phyloP scores from a whole-genome alignment of 1,140 invertebrate genomes.

The Amphibalanus amphitrite region DNA sequence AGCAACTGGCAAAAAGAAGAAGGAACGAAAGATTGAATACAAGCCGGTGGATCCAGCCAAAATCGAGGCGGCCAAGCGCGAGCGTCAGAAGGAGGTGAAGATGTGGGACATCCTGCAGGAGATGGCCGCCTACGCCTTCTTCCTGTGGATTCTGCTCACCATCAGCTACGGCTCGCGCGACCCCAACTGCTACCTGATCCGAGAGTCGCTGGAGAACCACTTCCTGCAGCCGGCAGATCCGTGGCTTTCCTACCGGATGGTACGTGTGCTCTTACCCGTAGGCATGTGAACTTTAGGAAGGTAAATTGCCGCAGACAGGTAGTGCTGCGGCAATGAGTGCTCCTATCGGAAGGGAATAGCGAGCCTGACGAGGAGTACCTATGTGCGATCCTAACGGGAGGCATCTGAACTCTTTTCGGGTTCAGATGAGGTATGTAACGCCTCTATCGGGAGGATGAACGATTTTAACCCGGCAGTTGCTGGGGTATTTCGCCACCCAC shows the following conservation, averaged over 20 bases:
- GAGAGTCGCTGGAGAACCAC: slow-evolving; percentile 24
- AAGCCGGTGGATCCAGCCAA: slow-evolving; percentile 19
- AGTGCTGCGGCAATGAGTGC: too few relatives aligned
- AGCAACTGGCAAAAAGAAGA: slow-evolving; percentile 3
- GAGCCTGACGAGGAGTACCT: too few relatives aligned
- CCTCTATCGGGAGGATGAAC: too few relatives aligned
- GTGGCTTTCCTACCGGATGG: neutral
- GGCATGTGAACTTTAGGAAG: too few relatives aligned
- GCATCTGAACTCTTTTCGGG: too few relatives aligned
- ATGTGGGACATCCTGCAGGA: slow-evolving; percentile 30
- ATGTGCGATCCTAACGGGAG: too few relatives aligned
- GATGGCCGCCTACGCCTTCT: slow-evolving; percentile 30
- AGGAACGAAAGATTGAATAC: slow-evolving; percentile 4
- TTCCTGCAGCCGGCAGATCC: slow-evolving; percentile 21
- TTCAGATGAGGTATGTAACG: too few relatives aligned
- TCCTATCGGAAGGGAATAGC: too few relatives aligned
- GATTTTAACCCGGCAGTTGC: too few relatives aligned
- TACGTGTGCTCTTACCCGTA: too few relatives aligned
- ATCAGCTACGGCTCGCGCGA: slow-evolving; percentile 31
- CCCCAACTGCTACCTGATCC: slow-evolving; percentile 24
- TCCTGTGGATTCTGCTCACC: slow-evolving; percentile 31
- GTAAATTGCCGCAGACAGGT: too few relatives aligned
- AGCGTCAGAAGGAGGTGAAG: slow-evolving; percentile 29
- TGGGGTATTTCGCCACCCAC: too few relatives aligned
- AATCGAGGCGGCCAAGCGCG: slow-evolving; percentile 26